phyloP scores from a whole-genome alignment of 2,888 invertebrate genomes.

The Tridacna crocea region DNA sequence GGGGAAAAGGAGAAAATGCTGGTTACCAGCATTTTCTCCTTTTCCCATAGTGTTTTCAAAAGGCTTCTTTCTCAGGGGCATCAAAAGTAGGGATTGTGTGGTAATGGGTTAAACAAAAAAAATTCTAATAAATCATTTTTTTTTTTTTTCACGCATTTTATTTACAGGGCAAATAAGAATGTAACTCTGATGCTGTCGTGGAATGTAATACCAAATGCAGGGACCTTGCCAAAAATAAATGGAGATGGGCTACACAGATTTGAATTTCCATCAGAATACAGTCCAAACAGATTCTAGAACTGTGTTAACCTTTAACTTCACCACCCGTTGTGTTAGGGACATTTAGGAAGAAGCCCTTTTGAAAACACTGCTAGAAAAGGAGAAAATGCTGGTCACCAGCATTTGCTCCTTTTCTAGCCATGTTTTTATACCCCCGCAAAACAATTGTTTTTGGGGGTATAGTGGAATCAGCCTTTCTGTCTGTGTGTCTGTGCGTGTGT shows the following conservation, averaged over 20 bases:
- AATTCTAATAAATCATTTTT: no score
- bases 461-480: no score
- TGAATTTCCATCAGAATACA: constrained; percentile 90
- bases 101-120: no score
- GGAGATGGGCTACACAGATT: constrained; percentile 94
- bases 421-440: not conserved
- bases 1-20: no score
- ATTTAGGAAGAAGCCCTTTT: not conserved
- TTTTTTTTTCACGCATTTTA: not conserved
- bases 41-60: no score
- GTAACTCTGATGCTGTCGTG: constrained; percentile 97
- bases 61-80: no score
- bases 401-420: not conserved
- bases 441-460: no score
- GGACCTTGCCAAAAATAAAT: constrained; percentile 94
- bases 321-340: not conserved
- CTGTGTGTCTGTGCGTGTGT: not conserved
- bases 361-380: not conserved
- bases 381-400: not conserved
- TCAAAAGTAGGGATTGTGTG: no score
- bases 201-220: constrained; percentile 99
- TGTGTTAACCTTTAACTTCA: not conserved
- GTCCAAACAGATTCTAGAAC: constrained; percentile 71
- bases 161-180: constrained; percentile 94
- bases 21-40: no score